Base-by-base conservation (phyloP, 2,888 invertebrate species). In the Cosmia pyralina region DNA sequence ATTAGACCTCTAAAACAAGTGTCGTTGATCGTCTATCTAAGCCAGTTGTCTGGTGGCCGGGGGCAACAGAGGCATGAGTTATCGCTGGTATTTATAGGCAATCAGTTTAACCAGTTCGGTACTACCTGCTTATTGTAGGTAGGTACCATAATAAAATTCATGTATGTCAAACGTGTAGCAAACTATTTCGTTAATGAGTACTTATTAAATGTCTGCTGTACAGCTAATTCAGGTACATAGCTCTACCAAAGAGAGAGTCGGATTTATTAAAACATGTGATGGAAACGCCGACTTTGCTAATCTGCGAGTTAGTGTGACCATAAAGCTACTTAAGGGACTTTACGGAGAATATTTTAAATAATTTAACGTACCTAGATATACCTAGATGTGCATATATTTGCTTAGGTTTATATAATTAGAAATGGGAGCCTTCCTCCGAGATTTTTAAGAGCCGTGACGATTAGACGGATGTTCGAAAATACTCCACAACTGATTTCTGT, bases 91-190 rank as follows among this genome's bases (percentile, higher is more conserved):
- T 79, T 66, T 71, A 44, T 63, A 71, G 66, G 62, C 46, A 81
- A 83, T 67, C 79, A n/a, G 59, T 82, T 73, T 65, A 78, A 66
- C 70, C 75, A 75, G 79, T 70, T 83, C n/a, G 44, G 28, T 71
- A 63, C 65, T 73, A 52, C 72, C 38, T 34, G 44, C 55, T 19
- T 60, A 52, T n/a, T 34, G 48, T 69, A 60, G 44, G 48, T 69
- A 60, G 44, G 69, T 82, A 66, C 28, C 65, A 71, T 82, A 58
- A 69, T n/a, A n/a, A n/a, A n/a, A n/a, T 65, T 69, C 79, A 78
- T 65, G 44, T 66, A 63, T 83, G 68, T 71, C 68, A 75, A 57
- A 69, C 44, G n/a, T 77, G 64, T 60, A 52, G 59, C 53, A 67
- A 72, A 69, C 50, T 55, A 48, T 66, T 69, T 81, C 69, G 52